A percentile compares a stretch with the other conserved stretches of the same genome.
These are phyloP conservation scores for Liasis olivaceus DNA, from an alignment of 2,797 vertebrate species.

Conservation along the genomic window DNA sequence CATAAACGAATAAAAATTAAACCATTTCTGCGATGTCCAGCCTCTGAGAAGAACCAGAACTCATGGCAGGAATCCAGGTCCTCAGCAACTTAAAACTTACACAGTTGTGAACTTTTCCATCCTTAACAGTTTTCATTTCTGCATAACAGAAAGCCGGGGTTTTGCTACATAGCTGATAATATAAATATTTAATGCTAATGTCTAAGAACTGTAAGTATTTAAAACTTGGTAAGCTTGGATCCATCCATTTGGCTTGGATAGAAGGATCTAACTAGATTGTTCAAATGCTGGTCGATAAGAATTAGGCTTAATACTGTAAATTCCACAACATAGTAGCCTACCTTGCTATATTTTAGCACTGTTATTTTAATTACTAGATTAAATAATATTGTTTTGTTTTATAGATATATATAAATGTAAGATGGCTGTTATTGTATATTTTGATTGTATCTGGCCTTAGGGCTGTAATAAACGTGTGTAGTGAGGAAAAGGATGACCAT, in stretches of 20 bases:
- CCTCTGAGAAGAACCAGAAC: not conserved
- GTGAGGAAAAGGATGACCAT: not conserved
- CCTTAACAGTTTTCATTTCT: not conserved
- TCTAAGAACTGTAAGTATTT: not conserved
- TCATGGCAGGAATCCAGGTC: not conserved
- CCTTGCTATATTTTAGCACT: too few species aligned
- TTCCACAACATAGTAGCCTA: too few species aligned
- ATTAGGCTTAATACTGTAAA: not conserved
- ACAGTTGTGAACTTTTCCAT: not conserved
- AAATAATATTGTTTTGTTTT: too few species aligned
- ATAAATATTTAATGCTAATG: not conserved
- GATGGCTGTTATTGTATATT: too few species aligned
- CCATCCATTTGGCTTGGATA: not conserved
- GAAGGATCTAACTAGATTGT: too few species aligned
- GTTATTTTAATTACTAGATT: too few species aligned
- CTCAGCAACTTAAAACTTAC: not conserved
- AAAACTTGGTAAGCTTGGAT: not conserved
- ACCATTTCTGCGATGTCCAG: not conserved
- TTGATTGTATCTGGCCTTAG: too few species aligned
- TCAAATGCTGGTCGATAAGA: not conserved
- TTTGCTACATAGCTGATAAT: not conserved
- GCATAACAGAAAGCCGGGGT: not conserved
- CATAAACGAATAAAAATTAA: not conserved
- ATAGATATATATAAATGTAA: too few species aligned
- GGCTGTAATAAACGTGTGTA: too few species aligned